Evolutionary conservation across 2,113 vertebrate genomes (phyloP).

Genomic region (Tychaedon coryphoeus): DNA sequence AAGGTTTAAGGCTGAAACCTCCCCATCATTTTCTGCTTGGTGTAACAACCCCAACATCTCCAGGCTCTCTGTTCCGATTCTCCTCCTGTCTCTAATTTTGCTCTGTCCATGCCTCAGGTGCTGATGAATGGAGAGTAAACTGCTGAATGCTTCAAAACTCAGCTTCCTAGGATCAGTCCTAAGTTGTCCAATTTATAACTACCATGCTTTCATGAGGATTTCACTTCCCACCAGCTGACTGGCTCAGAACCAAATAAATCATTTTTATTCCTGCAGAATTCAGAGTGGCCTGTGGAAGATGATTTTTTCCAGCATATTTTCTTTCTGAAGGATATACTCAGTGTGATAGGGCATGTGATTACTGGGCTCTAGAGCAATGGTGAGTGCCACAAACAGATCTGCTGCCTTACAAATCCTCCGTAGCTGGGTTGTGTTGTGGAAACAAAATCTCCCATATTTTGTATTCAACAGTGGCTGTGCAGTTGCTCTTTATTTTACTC

Average conservation of each 20-base stretch:
- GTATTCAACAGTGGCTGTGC: neutral
- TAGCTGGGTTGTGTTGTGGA: neutral
- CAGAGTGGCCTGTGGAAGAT: neutral
- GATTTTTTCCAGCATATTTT: neutral
- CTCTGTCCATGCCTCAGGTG: neutral
- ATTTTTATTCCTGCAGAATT: neutral
- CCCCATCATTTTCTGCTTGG: rapidly evolving
- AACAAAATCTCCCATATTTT: neutral
- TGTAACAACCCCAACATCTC: rapidly evolving
- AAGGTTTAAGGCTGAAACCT: neutral
- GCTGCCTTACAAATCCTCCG: neutral
- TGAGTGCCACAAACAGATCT: neutral
- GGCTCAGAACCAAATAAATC: neutral
- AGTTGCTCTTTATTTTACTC: neutral
- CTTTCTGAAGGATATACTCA: neutral
- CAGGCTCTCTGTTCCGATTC: neutral
- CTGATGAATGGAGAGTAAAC: neutral
- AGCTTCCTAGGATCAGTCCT: neutral
- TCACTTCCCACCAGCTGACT: neutral
- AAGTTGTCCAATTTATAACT: neutral
- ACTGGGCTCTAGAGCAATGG: neutral
- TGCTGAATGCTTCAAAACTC: neutral
- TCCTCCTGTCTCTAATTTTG: neutral
- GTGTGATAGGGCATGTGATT: neutral
- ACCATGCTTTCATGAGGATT: neutral